These are phyloP conservation scores for Drosophila kanekoi DNA, from an alignment of 2,888 invertebrate species.

Conservation along the genomic window DNA sequence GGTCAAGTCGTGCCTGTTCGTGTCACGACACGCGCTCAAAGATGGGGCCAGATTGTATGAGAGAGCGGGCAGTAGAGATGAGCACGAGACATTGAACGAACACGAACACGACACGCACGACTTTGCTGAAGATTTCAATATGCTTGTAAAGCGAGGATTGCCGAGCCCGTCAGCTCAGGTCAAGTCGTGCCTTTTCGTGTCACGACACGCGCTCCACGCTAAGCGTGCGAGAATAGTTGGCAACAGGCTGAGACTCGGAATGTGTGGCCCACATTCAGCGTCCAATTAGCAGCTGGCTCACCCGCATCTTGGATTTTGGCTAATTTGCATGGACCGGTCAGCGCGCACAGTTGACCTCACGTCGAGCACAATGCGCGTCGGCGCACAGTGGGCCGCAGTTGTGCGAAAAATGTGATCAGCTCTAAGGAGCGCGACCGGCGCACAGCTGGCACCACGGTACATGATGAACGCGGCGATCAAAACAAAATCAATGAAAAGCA, in stretches of 20 bases:
- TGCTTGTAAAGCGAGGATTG: too few relatives aligned
- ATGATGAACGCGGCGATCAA: conserved; percentile 53
- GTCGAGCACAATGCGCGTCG: conserved; percentile 1
- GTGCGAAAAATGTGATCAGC: background rate
- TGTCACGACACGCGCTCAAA: background rate
- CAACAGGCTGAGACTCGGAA: conserved; percentile 8
- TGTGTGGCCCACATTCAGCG: conserved; percentile 53
- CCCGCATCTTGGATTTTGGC: conserved; percentile 66
- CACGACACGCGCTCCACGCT: conserved; percentile 1
- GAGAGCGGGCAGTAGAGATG: too few relatives aligned
- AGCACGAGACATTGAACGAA: too few relatives aligned
- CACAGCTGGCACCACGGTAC: conserved; percentile 41
- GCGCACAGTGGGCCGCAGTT: conserved; percentile 56
- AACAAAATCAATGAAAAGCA: conserved; percentile 61
- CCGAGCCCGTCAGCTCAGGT: too few relatives aligned
- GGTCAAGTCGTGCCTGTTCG: background rate
- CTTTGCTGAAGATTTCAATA: too few relatives aligned
- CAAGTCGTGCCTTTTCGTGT: background rate
- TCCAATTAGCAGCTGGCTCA: conserved; percentile 51
- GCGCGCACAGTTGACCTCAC: conserved; percentile 55
- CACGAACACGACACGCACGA: too few relatives aligned
- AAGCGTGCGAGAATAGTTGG: background rate
- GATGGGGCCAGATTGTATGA: too few relatives aligned
- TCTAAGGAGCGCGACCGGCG: background rate
- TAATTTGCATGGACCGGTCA: conserved; percentile 48